These are phyloP conservation scores for Ectemnius lituratus DNA, from an alignment of 2,888 invertebrate species.

Conservation along the genomic window DNA sequence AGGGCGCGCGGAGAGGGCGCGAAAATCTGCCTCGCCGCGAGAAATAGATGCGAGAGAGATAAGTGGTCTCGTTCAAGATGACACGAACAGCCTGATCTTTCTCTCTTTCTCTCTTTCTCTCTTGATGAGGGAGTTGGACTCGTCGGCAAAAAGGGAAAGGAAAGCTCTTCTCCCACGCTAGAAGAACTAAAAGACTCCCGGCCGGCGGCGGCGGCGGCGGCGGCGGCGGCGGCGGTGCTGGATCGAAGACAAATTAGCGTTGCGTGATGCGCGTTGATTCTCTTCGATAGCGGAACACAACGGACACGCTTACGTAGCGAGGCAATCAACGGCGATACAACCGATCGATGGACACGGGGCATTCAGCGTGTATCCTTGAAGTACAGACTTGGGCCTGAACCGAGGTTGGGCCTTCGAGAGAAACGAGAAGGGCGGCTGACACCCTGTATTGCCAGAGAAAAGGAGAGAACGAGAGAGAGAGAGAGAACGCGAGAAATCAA, in stretches of 20 bases:
- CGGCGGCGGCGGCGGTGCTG: not conserved
- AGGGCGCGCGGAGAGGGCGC: not conserved
- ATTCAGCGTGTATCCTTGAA: constrained; percentile 4
- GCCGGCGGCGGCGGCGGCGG: not conserved
- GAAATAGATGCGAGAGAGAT: no score
- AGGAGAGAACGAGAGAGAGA: constrained; percentile 6
- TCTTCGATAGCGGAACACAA: constrained; percentile 73
- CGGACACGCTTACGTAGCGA: constrained; percentile 67
- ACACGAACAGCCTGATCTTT: not conserved
- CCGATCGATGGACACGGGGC: not conserved
- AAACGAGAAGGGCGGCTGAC: constrained; percentile 30
- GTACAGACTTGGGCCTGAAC: not conserved
- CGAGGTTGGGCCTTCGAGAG: constrained; percentile 5
- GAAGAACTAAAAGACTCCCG: no score
- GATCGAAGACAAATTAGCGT: constrained; percentile 78
- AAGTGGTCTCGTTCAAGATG: not conserved
- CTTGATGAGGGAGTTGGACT: constrained; percentile 4
- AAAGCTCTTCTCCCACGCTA: constrained; percentile 72
- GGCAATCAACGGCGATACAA: constrained; percentile 37
- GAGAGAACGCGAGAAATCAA: constrained; percentile 11
- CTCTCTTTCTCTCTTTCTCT: no score
- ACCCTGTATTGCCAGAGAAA: not conserved
- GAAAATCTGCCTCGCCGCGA: no score
- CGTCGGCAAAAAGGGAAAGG: constrained; percentile 12
- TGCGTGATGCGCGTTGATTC: constrained; percentile 78